Evolutionary conservation across 2,888 invertebrate species (phyloP), one percentile per base, ranked within the genome.

Genomic region (Drosophila lacicola): DNA sequence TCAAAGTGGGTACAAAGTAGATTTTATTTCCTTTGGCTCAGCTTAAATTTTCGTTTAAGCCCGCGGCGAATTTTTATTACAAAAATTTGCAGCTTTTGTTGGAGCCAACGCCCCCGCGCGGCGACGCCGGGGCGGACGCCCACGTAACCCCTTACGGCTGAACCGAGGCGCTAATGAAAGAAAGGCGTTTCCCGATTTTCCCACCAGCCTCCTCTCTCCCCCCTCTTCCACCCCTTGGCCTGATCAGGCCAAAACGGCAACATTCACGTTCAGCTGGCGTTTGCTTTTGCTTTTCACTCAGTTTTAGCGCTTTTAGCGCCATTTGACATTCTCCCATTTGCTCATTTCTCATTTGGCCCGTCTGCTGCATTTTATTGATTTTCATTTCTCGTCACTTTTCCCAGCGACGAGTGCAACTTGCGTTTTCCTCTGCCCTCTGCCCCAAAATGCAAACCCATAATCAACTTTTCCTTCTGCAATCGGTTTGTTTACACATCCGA

Each of bases 371-470:
- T 56, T 61, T 71, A 66, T 75, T 75, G 63, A 71, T 71, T 74
- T 74, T 63, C 61, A 54, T 60, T 72, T 67, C 45, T 46, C 21
- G 39, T 19, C 63, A 47, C 14, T 41, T 58, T 72, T 61, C 57
- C 53, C 53, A 55, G 34, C 54, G 13, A 39, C 47, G 36, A 62
- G 36, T 60, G 25, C 42, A 19, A 74, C 49, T 41, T 47, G 53
- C 39, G 37, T 53, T 55, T 50, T 19, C 25, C 50, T n/a, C 17
- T 17, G 17, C 17, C 17, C 17, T 17, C 17, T 1, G 1, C 9
- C 69, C 62, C 37, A 61, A 58, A 82, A 85, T 82, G 82, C 68
- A 80, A 85, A 78, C 85, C 58, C 80, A 85, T 78, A 80, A 82
- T 85, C 76, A 76, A 74, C 68, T 78, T 70, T 50, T 4, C 29